phyloP scores from a whole-genome alignment of 2,888 invertebrate genomes.

The Dioctria linearis region DNA sequence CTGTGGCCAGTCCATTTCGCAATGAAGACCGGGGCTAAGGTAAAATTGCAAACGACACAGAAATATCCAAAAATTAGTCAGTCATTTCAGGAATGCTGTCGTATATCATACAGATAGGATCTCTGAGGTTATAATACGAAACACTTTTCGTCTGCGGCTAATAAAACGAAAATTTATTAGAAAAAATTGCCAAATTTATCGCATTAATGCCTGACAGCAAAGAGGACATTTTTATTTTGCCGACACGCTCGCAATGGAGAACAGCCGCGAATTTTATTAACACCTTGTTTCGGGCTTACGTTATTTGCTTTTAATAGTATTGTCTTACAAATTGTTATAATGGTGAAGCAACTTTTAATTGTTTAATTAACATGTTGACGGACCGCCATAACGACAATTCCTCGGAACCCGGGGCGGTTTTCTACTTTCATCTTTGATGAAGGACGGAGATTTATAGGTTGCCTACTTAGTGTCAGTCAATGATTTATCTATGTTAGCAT shows the following conservation, averaged over 20 bases:
- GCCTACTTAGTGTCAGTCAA: slow-evolving; percentile 37
- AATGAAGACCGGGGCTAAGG: neutral
- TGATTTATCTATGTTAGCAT: no score
- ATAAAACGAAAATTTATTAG: slow-evolving; percentile 53
- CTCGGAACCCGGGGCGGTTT: slow-evolving; percentile 44
- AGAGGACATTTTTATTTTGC: slow-evolving; percentile 26
- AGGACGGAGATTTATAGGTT: slow-evolving; percentile 29
- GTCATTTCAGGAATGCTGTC: slow-evolving; percentile 50
- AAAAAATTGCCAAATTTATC: slow-evolving; percentile 51
- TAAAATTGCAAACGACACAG: slow-evolving; percentile 18
- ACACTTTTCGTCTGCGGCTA: slow-evolving; percentile 49
- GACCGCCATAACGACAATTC: neutral
- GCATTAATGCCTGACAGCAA: slow-evolving; percentile 32
- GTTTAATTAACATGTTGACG: slow-evolving; percentile 52
- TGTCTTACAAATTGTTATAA: slow-evolving; percentile 47
- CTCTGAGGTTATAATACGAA: slow-evolving; percentile 42
- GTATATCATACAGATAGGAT: slow-evolving; percentile 53
- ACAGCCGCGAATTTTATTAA: slow-evolving; percentile 15
- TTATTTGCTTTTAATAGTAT: slow-evolving; percentile 52
- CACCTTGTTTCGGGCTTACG: slow-evolving; percentile 20
- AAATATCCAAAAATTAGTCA: slow-evolving; percentile 54
- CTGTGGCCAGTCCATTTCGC: neutral
- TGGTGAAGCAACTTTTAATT: slow-evolving; percentile 39
- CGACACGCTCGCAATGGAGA: slow-evolving; percentile 20
- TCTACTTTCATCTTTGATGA: slow-evolving; percentile 43